Base-by-base conservation (phyloP, 2,113 vertebrate species). In the Neomonachus schauinslandi region DNA sequence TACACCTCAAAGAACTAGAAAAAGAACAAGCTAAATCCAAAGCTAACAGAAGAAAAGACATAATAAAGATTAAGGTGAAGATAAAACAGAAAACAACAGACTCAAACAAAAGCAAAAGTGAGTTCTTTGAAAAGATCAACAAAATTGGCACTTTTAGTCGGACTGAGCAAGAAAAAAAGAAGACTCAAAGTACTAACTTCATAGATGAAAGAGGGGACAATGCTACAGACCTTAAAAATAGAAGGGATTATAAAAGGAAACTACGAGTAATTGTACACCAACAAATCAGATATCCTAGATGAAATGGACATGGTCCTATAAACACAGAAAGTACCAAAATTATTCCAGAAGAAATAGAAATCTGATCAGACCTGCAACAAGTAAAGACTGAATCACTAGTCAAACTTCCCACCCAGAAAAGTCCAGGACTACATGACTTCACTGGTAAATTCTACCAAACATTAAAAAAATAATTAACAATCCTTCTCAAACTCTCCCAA, bases 391-490 rank as follows among this genome's bases (percentile, higher is more conserved):
- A 93, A 77, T 86, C n/a, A 74, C 72, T 22, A 51, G 13, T 84
- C 55, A 94, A 57, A 88, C 5, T 21, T 69, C 10, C n/a, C 39
- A 53, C 6, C 53, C 51, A 65, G 33, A 86, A 86, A 74, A 76
- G 24, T 13, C 18, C 46, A 55, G 57, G 5, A 77, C 42, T 36
- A 86, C 18, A 24, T 26, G 19, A 46, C 26, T 86, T 79, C 49
- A 86, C 42, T 51, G 91, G 33, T 93, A 91, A 63, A 80, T 80
- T 67, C 33, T 53, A 91, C 33, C 24, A 93, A 92, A 92, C 14
- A 65, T 65, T 65, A 65, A 72, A 65, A 77, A 36, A 86, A 93
- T 18, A 86, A 89, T 49, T 59, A 71, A 76, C 42, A 77, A 85
- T 31, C 33, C 42, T 63, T 53, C 26, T 65, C 46, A 77, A 86